Evolutionary conservation across 2,888 invertebrate species (phyloP).

Genomic region (Tachina fera): DNA sequence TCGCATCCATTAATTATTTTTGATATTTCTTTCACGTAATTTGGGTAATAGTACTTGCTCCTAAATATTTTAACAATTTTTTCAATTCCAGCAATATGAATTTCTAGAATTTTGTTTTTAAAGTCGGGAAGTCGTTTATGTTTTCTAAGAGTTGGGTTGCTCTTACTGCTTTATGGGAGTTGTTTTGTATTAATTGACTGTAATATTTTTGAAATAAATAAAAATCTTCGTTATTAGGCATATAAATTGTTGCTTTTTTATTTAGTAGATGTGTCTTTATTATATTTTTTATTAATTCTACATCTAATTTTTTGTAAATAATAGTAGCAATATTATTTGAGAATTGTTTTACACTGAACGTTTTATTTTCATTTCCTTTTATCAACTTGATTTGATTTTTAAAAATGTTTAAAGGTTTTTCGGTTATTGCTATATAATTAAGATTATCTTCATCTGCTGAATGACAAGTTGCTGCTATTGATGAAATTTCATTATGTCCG

Average conservation of each 20-base stretch:
- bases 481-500: neutral
- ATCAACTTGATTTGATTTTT: neutral
- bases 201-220: conserved; percentile 70
- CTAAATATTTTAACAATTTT: conserved; percentile 44
- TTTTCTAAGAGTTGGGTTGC: conserved; percentile 10
- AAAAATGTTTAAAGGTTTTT: conserved; percentile 16
- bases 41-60: conserved; percentile 52
- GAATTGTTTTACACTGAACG: neutral
- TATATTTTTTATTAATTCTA: no score
- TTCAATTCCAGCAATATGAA: conserved; percentile 31
- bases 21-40: conserved; percentile 57
- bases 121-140: neutral
- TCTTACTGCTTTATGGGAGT: conserved; percentile 3
- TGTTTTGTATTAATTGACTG: conserved; percentile 33
- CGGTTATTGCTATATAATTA: conserved; percentile 36
- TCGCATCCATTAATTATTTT: conserved; percentile 50
- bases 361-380: neutral
- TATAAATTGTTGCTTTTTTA: conserved; percentile 59
- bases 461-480: no score
- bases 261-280: conserved; percentile 23
- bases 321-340: neutral
- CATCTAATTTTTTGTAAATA: no score
- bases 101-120: no score
- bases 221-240: conserved; percentile 73
- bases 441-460: conserved; percentile 15